These are phyloP conservation scores for Orestias chungarensis DNA, from an alignment of 2,797 vertebrate species.

Conservation along the genomic window DNA sequence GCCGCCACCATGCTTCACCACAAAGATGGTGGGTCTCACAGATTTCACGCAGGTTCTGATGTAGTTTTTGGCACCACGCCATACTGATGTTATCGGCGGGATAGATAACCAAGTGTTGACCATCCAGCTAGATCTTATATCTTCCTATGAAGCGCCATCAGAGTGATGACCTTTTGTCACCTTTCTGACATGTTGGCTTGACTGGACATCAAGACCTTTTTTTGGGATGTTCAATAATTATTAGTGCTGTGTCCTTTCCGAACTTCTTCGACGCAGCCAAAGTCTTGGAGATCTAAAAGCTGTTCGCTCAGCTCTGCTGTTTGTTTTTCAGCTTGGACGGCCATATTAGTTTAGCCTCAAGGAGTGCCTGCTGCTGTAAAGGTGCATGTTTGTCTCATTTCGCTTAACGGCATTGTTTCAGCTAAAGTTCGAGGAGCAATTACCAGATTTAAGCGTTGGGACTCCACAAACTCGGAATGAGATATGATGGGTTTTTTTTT, in stretches of 20 bases:
- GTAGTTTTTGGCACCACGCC: not conserved
- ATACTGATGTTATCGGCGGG: not conserved
- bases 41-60: not conserved
- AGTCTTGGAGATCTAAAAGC: too few species aligned
- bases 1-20: too few species aligned
- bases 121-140: not conserved
- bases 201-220: too few species aligned
- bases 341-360: not conserved
- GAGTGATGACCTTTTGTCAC: not conserved
- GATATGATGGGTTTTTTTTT: too few species aligned
- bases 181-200: not conserved
- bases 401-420: not conserved
- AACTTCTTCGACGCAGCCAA: too few species aligned
- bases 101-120: not conserved
- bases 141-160: not conserved
- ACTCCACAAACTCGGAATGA: too few species aligned
- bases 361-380: not conserved
- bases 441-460: not conserved
- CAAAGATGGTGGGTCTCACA: not conserved
- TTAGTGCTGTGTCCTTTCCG: too few species aligned
- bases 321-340: too few species aligned
- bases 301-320: too few species aligned
- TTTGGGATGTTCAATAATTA: too few species aligned
- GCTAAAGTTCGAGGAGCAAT: not conserved
- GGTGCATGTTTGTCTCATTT: not conserved